Conservation (phyloP, 2,888 invertebrate species). For the Eupithecia centaureata region DNA sequence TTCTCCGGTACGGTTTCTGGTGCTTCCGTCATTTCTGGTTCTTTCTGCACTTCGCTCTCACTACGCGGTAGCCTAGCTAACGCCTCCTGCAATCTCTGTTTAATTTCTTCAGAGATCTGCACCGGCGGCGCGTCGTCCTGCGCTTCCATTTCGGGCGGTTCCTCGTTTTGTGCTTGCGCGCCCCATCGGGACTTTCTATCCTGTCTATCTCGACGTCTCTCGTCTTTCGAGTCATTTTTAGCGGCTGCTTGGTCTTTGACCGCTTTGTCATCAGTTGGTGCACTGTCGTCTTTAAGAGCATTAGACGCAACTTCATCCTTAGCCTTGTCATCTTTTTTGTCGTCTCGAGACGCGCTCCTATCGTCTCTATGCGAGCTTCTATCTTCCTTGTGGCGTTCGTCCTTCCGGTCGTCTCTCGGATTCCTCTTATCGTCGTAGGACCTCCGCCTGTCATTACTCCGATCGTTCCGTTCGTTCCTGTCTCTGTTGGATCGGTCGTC, state of each 20-base stretch:
- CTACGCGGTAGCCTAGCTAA: constrained; percentile 23
- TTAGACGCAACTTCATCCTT: constrained; percentile 34
- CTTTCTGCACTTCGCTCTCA: constrained; percentile 17
- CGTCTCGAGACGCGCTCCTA: constrained; percentile 9
- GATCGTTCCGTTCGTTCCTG: constrained; percentile 46
- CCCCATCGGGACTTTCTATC: constrained; percentile 79
- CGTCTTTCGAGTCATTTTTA: constrained; percentile 14
- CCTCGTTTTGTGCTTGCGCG: constrained; percentile 55
- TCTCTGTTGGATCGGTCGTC: constrained; percentile 28
- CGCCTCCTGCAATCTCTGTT: constrained; percentile 22
- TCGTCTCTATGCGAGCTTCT: constrained; percentile 22
- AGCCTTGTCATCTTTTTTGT: constrained; percentile 9
- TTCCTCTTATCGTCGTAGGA: constrained; percentile 18
- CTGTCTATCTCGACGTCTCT: constrained; percentile 39
- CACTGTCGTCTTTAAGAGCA: constrained; percentile 32
- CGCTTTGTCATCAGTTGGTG: background rate
- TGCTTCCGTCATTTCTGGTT: background rate
- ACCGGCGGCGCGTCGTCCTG: constrained; percentile 16
- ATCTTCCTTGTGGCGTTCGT: constrained; percentile 46
- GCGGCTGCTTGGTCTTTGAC: constrained; percentile 7
- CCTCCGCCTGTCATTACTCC: constrained; percentile 16
- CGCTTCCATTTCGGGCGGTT: background rate
- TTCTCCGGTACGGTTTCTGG: background rate
- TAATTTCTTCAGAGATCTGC: constrained; percentile 25
- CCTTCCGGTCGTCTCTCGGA: constrained; percentile 19